Evolutionary conservation across 2,113 vertebrate genomes (phyloP).

Genomic region (Campylomormyrus numenius): DNA sequence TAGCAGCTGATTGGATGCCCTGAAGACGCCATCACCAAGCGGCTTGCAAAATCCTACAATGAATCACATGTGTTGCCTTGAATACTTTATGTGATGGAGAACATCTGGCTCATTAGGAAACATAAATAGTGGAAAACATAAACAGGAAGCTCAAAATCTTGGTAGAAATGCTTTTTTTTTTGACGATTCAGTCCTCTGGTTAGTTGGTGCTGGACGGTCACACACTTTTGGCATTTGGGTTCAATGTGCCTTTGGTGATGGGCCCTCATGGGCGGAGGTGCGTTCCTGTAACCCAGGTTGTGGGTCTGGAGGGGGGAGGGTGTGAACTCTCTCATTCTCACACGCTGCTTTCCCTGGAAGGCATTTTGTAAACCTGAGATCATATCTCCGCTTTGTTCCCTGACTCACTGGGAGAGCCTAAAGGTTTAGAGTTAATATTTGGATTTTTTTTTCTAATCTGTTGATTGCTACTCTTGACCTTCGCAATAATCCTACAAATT

Average conservation of each 20-base stretch:
- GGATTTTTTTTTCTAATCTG: neutral
- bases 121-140: neutral
- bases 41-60: neutral
- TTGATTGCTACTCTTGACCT: neutral
- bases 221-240: neutral
- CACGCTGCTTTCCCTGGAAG: neutral
- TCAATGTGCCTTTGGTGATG: neutral
- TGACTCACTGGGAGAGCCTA: neutral
- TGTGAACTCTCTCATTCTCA: no score
- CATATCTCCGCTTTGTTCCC: neutral
- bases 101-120: slow-evolving; percentile 10
- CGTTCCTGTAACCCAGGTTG: neutral
- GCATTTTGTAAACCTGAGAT: neutral
- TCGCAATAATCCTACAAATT: neutral
- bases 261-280: neutral
- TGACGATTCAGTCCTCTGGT: neutral
- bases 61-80: neutral
- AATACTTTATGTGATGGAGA: neutral
- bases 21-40: neutral
- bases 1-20: neutral
- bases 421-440: neutral
- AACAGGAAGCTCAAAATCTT: neutral
- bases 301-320: neutral
- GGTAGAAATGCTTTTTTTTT: neutral
- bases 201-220: neutral